Evolutionary conservation across 2,888 invertebrate genomes (phyloP), one percentile per base, ranked within the genome.

Genomic region (Drosophila neotestacea): DNA sequence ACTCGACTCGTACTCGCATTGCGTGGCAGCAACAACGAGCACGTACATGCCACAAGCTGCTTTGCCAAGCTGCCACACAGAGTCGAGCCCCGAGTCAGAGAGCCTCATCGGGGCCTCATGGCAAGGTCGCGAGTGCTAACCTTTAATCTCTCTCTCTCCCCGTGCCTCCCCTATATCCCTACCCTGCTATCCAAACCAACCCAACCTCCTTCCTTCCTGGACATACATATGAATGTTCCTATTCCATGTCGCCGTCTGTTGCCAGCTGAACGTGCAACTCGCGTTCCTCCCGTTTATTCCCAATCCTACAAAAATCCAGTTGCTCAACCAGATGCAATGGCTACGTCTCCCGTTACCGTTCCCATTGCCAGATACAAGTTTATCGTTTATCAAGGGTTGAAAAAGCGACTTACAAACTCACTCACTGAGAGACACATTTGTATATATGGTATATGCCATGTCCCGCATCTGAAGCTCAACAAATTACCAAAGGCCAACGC

Each of bases 401-500:
- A 77, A 73, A 62, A 28, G 55, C 44, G 9, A 34, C 51, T 4
- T 16, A n/a, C 32, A 50, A 11, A 32, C 39, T 47, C 39, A 22
- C 22, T 22, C 22, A 22, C 22, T 22, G 3, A 22, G 22, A 13
- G n/a, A 44, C 39, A 60, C 42, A 51, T 48, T 38, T 68, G 47
- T 64, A 41, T 28, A 16, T 47, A 46, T 22, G 22, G 22, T 22
- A 22, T 22, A 22, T 22, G 22, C 36, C 41, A 41, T 38, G 51
- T 59, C 52, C 58, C 64, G 59, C 61, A 61, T 67, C 56, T 61
- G 70, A 64, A 75, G 77, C 88, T 79, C 88, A 83, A 81, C 90
- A 90, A 90, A 90, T 90, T 90, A 89, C 82, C 83, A 90, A 83
- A 90, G 90, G 90, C 89, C 90, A 90, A 69, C 73, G 84, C 77